Evolutionary conservation across 2,888 invertebrate species (phyloP).

Genomic region (Sminthurinus aureus): DNA sequence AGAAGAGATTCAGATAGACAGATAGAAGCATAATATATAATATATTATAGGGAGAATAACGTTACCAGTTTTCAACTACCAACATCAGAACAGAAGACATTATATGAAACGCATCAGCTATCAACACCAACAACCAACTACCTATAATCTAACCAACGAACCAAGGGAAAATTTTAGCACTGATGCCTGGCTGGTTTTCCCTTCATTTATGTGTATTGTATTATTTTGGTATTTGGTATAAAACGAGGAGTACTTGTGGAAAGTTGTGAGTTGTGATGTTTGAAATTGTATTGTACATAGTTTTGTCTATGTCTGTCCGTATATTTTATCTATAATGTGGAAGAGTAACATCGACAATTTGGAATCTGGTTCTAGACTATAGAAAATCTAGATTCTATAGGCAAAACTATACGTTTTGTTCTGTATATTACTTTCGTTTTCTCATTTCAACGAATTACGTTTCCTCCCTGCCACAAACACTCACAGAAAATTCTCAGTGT

Average conservation of each 20-base stretch:
- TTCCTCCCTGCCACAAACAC: slow-evolving; percentile 36
- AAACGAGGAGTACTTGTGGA: not conserved
- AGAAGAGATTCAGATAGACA: slow-evolving; percentile 1
- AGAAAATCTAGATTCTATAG: not conserved
- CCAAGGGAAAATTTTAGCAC: slow-evolving; percentile 33
- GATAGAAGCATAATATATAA: not conserved
- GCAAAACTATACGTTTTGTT: not conserved
- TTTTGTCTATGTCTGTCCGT: not conserved
- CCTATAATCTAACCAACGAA: slow-evolving; percentile 14
- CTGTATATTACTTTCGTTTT: slow-evolving; percentile 24
- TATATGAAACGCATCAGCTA: slow-evolving; percentile 21
- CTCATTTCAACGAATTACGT: slow-evolving; percentile 18
- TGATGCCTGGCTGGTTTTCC: slow-evolving; percentile 19
- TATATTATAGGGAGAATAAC: too few relatives aligned
- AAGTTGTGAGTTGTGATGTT: not conserved
- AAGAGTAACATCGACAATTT: not conserved
- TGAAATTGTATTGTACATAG: not conserved
- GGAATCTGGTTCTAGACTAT: not conserved
- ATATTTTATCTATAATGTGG: not conserved
- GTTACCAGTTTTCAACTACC: not conserved
- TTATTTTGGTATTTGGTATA: not conserved
- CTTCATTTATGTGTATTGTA: slow-evolving; percentile 5
- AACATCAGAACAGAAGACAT: slow-evolving; percentile 1
- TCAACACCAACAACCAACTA: not conserved
- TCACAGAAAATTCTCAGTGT: slow-evolving; percentile 16